Evolutionary conservation across 1,140 invertebrate genomes (phyloP), one percentile per base, ranked within the genome.

Genomic region (Bathynomus jamesi): DNA sequence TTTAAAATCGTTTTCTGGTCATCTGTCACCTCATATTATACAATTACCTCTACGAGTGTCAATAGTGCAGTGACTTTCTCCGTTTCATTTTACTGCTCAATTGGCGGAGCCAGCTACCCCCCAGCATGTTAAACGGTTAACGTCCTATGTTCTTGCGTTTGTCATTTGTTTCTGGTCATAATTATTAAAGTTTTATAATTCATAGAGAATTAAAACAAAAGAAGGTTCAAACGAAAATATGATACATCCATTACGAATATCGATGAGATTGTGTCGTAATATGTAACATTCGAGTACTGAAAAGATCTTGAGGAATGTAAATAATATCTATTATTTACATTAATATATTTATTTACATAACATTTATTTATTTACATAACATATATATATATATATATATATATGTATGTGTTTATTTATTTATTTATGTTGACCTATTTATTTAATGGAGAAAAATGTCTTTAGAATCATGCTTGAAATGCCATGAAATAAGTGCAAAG

Each of bases 321-420:
- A 40, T 8, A 8, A 40, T 40, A 40, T 40, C 7, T 40, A 40
- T 40, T 67, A 10, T 67, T 28, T 28, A 60, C 21, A 4, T n/a
- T 46, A 5, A 17, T 46, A 67, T 24, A 10, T 5, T 32, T 21
- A 53, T 32, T n/a, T 10, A 17, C 8, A 53, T 67, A 25, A 46
- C 10, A 67, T 67, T 4, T 67, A 53, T 67, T 29, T 66, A 29
- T 25, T 10, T 10, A 29, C 11, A 11, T 66, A n/a, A 60, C 24
- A 67, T n/a, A 53, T 67, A 28, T 46, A 67, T 46, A 67, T n/a
- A 53, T 67, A 67, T 67, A 46, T 67, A 67, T 53, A 67, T 46
- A 46, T 32, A 53, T 67, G 53, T 21, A 21, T 32, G 53, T 46
- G 53, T 67, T 46, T 46, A 67, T 46, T 10, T 67, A 67, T 46